Conservation (phyloP, 2,113 vertebrate genomes). For the Pyrgilauda ruficollis region DNA sequence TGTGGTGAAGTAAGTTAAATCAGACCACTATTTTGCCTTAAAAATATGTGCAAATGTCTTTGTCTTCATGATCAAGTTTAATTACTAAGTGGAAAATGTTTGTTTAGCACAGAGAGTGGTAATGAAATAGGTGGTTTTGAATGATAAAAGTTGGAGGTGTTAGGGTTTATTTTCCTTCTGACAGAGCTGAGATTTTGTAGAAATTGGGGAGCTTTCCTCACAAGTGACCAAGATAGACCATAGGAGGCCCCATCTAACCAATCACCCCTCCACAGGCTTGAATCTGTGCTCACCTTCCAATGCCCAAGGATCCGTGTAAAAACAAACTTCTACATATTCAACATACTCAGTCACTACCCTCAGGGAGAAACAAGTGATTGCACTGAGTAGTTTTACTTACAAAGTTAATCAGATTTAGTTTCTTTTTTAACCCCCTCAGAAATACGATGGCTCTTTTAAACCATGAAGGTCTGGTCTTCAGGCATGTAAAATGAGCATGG, state of each 20-base stretch:
- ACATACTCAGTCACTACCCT: rapidly evolving
- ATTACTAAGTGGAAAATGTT: background rate
- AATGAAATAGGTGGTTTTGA: background rate
- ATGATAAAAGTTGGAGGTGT: background rate
- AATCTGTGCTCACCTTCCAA: background rate
- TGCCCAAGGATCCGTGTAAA: background rate
- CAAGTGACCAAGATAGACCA: rapidly evolving
- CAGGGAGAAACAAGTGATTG: background rate
- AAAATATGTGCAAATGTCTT: background rate
- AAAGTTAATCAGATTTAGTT: background rate
- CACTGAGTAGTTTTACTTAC: background rate
- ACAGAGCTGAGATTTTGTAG: background rate
- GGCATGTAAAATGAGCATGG: background rate
- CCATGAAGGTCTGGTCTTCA: background rate
- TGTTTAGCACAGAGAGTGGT: background rate
- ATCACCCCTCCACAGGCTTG: rapidly evolving
- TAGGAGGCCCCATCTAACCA: background rate
- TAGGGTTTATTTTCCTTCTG: background rate
- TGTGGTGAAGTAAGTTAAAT: background rate
- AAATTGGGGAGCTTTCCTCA: background rate
- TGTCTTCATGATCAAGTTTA: background rate
- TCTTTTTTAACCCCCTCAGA: background rate
- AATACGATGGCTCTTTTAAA: background rate
- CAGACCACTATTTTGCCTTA: background rate
- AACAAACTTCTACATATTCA: background rate